A percentile compares a stretch with the other conserved stretches of the same genome.
Evolutionary conservation across 2,888 invertebrate species (phyloP).

Genomic region (Phlogophora meticulosa): DNA sequence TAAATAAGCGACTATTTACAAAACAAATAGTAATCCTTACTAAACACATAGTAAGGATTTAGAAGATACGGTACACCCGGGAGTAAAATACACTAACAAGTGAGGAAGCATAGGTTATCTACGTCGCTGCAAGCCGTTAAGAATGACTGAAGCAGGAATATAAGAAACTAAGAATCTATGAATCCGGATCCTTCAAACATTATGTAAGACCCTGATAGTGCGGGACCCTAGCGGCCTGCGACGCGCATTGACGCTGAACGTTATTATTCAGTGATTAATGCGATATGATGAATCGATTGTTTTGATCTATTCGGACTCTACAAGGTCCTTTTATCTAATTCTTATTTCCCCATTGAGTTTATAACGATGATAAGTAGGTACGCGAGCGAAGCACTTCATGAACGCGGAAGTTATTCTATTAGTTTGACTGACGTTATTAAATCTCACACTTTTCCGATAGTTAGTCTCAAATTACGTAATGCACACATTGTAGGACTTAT

Average conservation of each 20-base stretch:
- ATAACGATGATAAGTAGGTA: conserved; percentile 12
- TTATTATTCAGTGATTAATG: conserved; percentile 56
- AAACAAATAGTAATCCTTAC: too few species aligned
- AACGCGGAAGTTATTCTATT: conserved; percentile 29
- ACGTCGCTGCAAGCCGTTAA: background rate
- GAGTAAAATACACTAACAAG: background rate
- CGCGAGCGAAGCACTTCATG: conserved; percentile 7
- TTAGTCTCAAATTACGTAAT: conserved; percentile 21
- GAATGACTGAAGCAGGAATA: background rate
- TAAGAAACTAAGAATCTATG: background rate
- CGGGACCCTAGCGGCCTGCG: conserved; percentile 41
- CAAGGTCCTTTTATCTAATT: conserved; percentile 57
- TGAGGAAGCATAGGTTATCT: background rate
- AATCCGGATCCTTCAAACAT: background rate
- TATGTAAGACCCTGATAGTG: background rate
- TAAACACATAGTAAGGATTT: background rate
- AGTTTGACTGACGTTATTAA: conserved; percentile 8
- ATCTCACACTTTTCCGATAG: background rate
- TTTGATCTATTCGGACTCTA: conserved; percentile 57
- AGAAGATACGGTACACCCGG: background rate
- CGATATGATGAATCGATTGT: conserved; percentile 56
- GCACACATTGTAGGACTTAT: background rate
- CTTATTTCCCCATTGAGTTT: conserved; percentile 47
- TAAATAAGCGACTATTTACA: too few species aligned
- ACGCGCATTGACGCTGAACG: conserved; percentile 34